Conservation (phyloP, 2,113 vertebrate genomes). For the Acanthochromis polyacanthus region DNA sequence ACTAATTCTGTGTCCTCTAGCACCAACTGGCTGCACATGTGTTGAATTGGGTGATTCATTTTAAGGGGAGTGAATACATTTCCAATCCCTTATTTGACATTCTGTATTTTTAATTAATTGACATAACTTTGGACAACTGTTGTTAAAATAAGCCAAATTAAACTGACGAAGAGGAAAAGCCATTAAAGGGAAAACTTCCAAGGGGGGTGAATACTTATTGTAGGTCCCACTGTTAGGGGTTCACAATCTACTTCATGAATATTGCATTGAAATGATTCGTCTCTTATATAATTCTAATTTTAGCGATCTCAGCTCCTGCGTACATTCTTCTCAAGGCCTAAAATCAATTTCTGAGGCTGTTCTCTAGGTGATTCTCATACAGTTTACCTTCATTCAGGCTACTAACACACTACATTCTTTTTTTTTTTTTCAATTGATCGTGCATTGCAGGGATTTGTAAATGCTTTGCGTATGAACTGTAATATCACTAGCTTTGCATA, state of each 20-base stretch:
- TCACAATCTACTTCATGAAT: neutral
- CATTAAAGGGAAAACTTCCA: too few relatives aligned
- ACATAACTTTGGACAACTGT: too few relatives aligned
- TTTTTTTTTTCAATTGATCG: neutral
- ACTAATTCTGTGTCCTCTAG: too few relatives aligned
- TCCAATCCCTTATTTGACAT: too few relatives aligned
- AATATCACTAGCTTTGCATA: constrained; percentile 13
- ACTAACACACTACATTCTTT: neutral
- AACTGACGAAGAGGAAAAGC: too few relatives aligned
- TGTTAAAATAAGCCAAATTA: too few relatives aligned
- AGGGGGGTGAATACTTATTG: too few relatives aligned
- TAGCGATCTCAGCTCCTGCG: neutral
- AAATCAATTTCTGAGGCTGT: constrained; percentile 3
- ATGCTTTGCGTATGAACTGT: neutral
- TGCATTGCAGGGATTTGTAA: constrained; percentile 26
- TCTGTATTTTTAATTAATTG: too few relatives aligned
- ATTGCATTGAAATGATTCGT: neutral
- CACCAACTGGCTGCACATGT: too few relatives aligned
- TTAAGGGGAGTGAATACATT: too few relatives aligned
- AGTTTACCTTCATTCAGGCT: constrained; percentile 5
- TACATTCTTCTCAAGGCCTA: neutral
- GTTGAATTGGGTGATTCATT: too few relatives aligned
- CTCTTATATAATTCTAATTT: neutral
- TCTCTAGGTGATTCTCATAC: constrained; percentile 15
- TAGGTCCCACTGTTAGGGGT: too few relatives aligned